phyloP scores from a whole-genome alignment of 2,797 vertebrate species.

The Scleropages formosus region DNA sequence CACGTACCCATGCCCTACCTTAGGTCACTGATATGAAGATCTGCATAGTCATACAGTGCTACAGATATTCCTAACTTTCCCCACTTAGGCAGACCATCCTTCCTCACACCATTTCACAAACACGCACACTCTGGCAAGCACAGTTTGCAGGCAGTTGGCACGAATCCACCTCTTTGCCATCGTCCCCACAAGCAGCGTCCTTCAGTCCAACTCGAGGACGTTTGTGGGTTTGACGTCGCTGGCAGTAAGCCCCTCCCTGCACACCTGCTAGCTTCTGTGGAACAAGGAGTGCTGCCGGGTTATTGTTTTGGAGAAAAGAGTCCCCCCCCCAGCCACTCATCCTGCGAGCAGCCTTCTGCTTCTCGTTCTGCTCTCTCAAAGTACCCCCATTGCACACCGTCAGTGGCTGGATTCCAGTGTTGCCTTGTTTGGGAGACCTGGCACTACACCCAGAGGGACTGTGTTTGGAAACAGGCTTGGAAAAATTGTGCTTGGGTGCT shows the following conservation, averaged over 20 bases:
- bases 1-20: background rate
- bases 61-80: no score
- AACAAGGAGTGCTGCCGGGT: background rate
- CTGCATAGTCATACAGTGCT: background rate
- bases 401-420: background rate
- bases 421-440: background rate
- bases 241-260: background rate
- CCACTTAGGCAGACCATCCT: no score
- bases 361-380: background rate
- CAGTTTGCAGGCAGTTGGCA: no score
- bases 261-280: background rate
- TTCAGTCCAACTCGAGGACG: slow-evolving; percentile 1
- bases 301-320: background rate
- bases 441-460: background rate
- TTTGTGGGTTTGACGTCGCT: background rate
- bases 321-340: background rate
- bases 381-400: background rate
- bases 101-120: no score
- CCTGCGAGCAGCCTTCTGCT: background rate
- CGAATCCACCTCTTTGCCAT: no score
- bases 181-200: no score
- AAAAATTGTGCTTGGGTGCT: background rate
- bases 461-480: background rate
- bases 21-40: background rate
- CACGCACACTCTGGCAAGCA: no score